Conservation (phyloP, 2,888 invertebrate species). For the Acrocera orbiculus region DNA sequence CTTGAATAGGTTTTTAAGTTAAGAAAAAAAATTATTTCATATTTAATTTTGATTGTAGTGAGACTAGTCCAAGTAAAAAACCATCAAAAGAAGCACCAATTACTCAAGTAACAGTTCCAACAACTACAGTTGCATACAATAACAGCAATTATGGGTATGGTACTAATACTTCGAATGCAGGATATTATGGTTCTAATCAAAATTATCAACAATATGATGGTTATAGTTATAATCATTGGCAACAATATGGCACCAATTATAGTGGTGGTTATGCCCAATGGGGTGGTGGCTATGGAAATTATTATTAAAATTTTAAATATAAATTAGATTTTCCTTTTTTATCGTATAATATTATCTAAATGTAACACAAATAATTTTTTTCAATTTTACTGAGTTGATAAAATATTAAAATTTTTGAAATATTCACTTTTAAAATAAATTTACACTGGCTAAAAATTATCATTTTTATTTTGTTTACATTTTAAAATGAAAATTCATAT, state of each 20-base stretch:
- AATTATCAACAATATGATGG: constrained; percentile 37
- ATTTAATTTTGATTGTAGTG: constrained; percentile 16
- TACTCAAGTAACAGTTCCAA: neutral
- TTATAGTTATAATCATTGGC: constrained; percentile 42
- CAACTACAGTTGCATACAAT: constrained; percentile 16
- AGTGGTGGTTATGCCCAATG: constrained; percentile 39
- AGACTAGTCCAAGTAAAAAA: constrained; percentile 27
- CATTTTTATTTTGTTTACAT: no score
- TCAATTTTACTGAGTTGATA: no score
- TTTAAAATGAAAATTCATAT: no score
- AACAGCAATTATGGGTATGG: constrained; percentile 24
- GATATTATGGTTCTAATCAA: constrained; percentile 35
- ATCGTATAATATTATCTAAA: no score
- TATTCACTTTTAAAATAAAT: no score
- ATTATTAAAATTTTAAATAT: constrained; percentile 9
- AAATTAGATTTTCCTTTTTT: no score
- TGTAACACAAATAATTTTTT: no score
- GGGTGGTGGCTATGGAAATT: constrained; percentile 37
- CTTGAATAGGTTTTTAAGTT: no score
- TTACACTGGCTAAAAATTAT: no score
- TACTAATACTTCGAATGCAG: constrained; percentile 16
- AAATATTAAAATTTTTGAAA: no score
- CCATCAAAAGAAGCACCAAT: constrained; percentile 29
- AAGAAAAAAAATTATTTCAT: no score
- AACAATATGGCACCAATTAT: constrained; percentile 37